Base-by-base conservation (phyloP, 2,797 vertebrate genomes). In the Natrix natrix region DNA sequence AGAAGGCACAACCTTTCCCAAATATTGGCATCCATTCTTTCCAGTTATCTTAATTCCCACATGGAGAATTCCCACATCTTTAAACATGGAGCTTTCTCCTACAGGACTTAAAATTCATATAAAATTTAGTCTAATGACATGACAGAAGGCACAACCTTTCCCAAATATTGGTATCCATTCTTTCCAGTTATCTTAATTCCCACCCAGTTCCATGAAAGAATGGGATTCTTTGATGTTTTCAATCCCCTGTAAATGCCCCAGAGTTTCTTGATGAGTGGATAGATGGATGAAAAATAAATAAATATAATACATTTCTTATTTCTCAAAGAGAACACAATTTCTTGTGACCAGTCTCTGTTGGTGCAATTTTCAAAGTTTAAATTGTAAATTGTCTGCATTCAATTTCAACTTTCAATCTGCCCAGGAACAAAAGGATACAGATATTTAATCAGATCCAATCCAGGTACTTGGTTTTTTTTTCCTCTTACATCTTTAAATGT, bases 401-500 rank as follows among this genome's bases (percentile, higher is more conserved):
- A 86, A 3, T 74, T 55, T 60, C 55, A 86, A 24, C 56, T 86
- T 91, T 60, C 4, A 59, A 10, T 54, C 24, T n/a, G n/a, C 6
- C 4, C 59, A 26, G 14, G 52, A 69, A 48, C 56, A 61, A 8
- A 94, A n/a, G 54, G 11, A 74, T 90, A 90, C 1, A 0, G 52
- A 20, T 3, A 57, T 90, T 17, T 94, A 94, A 1, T 92, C 90
- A 83, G 24, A 69, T 93, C 90, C 4, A 89, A 5, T 63, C 55
- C 12, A n/a, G 32, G 32, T 24, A 86, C 86, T 48, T 83, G 78
- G 20, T 7, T 24, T 66, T 57, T 37, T 89, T 48, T 57, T 48
- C 28, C 16, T 92, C 26, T 89, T 96, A 60, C 13, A 28, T 95
- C 93, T 94, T 74, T 95, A 92, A 94, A 91, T 93, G 91, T n/a